These are phyloP conservation scores for Athene noctua DNA, from an alignment of 2,113 vertebrate genomes.

Conservation along the genomic window DNA sequence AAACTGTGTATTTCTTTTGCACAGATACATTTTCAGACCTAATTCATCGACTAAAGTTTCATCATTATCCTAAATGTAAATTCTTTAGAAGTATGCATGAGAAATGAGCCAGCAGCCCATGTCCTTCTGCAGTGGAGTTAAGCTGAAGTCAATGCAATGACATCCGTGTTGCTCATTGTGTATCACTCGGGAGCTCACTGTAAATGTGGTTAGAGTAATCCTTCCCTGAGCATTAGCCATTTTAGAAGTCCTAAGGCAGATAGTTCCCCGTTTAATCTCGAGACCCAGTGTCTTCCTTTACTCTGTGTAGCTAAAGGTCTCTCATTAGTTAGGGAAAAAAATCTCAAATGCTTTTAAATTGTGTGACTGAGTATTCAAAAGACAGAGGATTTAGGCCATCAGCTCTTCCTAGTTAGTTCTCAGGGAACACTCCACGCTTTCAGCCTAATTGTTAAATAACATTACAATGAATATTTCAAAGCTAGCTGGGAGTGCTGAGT, in stretches of 20 bases:
- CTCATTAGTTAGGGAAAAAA: not conserved
- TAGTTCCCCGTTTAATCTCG: not conserved
- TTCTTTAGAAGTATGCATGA: not conserved
- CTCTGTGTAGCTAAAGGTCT: not conserved
- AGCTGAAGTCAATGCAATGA: not conserved
- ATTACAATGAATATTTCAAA: conserved; percentile 21
- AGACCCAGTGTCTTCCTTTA: not conserved
- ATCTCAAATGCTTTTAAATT: not conserved
- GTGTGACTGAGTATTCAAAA: not conserved
- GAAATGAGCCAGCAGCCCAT: not conserved
- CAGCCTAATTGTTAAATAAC: conserved; percentile 21
- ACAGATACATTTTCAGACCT: not conserved
- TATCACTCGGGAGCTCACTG: not conserved
- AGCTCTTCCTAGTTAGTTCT: not conserved
- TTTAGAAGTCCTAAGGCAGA: not conserved
- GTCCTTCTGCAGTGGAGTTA: not conserved
- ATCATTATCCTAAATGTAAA: not conserved
- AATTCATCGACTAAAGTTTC: not conserved
- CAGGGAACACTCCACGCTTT: not conserved
- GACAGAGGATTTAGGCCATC: not conserved
- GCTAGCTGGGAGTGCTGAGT: not conserved
- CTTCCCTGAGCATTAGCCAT: not conserved
- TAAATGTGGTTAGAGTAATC: not conserved
- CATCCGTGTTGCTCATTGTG: not conserved
- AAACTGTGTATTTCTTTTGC: not conserved